Evolutionary conservation across 2,888 invertebrate genomes (phyloP).

Genomic region (Mimumesa dahlbomi): DNA sequence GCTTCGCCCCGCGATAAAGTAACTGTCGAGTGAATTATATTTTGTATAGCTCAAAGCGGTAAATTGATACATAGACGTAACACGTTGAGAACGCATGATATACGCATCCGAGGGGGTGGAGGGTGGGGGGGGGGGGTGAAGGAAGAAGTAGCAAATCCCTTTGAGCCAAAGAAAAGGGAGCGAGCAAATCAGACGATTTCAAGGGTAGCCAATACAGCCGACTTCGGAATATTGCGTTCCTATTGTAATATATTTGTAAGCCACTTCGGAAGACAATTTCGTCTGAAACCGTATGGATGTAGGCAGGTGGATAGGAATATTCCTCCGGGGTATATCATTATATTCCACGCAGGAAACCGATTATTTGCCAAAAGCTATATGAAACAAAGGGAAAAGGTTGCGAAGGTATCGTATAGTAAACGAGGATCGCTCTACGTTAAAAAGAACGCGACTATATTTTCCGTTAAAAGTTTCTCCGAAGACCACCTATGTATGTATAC

Average conservation of each 20-base stretch:
- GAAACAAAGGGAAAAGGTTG: conserved; percentile 20
- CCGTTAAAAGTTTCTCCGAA: too few species aligned
- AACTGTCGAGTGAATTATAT: too few species aligned
- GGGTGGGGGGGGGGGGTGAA: too few species aligned
- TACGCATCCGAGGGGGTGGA: too few species aligned
- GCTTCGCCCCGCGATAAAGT: too few species aligned
- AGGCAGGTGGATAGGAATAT: conserved; percentile 53
- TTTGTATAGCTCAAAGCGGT: too few species aligned
- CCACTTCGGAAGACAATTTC: conserved; percentile 70
- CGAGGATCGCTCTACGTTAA: too few species aligned
- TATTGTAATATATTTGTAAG: conserved; percentile 71
- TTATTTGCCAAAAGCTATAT: conserved; percentile 54
- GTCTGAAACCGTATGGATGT: conserved; percentile 39
- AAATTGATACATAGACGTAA: too few species aligned
- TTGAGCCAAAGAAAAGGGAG: conserved; percentile 48
- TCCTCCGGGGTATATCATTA: conserved; percentile 60
- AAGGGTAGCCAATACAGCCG: conserved; percentile 52
- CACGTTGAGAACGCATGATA: conserved; percentile 33
- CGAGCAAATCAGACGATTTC: conserved; percentile 55
- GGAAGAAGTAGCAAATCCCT: conserved; percentile 53
- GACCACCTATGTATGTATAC: too few species aligned
- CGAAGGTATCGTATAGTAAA: not conserved
- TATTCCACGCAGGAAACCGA: conserved; percentile 42
- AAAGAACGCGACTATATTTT: too few species aligned
- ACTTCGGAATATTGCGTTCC: conserved; percentile 64